Base-by-base conservation (phyloP, 1,140 invertebrate species). In the Mycetomoellerius zeteki region DNA sequence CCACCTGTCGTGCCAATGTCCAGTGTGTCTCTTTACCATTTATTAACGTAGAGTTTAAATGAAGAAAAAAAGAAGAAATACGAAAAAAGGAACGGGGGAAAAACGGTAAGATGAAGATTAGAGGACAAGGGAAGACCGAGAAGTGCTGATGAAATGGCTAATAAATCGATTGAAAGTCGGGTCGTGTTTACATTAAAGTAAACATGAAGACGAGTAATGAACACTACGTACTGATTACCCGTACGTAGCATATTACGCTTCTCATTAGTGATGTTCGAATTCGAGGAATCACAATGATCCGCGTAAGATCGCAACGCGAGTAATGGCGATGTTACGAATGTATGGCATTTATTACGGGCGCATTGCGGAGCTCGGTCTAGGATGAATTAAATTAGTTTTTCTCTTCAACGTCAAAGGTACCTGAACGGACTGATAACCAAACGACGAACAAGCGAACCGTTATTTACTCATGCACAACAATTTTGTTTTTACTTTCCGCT, bases 1-100 rank as follows among this genome's bases (percentile, higher is more conserved):
- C 95, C 95, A 95, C 95, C 95, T 95, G 94, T 95, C 95, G 95
- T 95, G 95, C 95, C 94, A 95, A 95, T 95, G 95, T 95, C 94
- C 94, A 95, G 94, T 95, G 94, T 95, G 94, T 95, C 94, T 95
- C 95, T 95, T 94, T 95, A 95, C 93, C 94, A 95, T 94, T 95
- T 95, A 95, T 93, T 95, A 95, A 92, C 94, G 92, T 95, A 95
- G 94, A 93, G 88, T 94, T 95, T 94, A 94, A 94, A 94, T 81
- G 88, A 90, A 89, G 33, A 86, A 80, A 73, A 47, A 81, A 33
- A 30, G 50, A 86, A 62, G n/a, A 72, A 19, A 27, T n/a, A 65
- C 24, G 85, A 82, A 65, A 58, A 16, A 43, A 88, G 33, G 47
- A 50, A 54, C 21, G 27, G 50, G 16, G 43, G 50, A 43, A 86